Base-by-base conservation (phyloP, 1,140 invertebrate genomes). In the Berghia stephanieae region DNA sequence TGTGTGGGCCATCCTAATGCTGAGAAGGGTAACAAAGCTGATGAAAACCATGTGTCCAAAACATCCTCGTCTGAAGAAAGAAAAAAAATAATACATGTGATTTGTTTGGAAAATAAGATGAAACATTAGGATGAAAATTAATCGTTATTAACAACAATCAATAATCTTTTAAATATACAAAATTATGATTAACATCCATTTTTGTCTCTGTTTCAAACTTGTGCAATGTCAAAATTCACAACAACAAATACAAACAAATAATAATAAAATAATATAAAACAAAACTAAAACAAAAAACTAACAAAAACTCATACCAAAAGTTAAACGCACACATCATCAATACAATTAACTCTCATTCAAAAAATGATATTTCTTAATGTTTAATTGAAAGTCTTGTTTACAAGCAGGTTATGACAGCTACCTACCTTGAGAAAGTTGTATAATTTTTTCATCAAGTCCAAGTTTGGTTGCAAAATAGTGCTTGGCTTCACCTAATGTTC, bases 1-100 rank as follows among this genome's bases (percentile, higher is more conserved):
- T 31, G 2, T 46, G 4, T 27, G 2, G 98, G 98, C 98, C 98
- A 99, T 5, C 98, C 98, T 86, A 99, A 80, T 0, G 81, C 78
- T 40, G 88, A 83, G 46, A 90, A 88, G 13, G 90, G 90, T 52
- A 89, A 81, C 10, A 90, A 78, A n/a, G 84, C 84, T 3, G 90
- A 90, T 16, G 87, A 88, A 79, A 90, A 90, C 90, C 90, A 90
- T 0, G 90, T 90, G 77, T 90, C 90, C 18, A 90, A 79, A 4
- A 90, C 89, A 84, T 90, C 89, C 72, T 85, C 82, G 86, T 90
- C 89, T 87, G 73, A 21, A 77, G 86, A 60, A 78, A 60, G 60
- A 72, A 52, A 69, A 38, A 1, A 27, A 34, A 46, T n/a, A 38
- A 44, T 2, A 46, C 21, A 36, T 42, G 6, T 70, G 60, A 63